Conservation (phyloP, 1,140 invertebrate species). For the Drosophila truncata region DNA sequence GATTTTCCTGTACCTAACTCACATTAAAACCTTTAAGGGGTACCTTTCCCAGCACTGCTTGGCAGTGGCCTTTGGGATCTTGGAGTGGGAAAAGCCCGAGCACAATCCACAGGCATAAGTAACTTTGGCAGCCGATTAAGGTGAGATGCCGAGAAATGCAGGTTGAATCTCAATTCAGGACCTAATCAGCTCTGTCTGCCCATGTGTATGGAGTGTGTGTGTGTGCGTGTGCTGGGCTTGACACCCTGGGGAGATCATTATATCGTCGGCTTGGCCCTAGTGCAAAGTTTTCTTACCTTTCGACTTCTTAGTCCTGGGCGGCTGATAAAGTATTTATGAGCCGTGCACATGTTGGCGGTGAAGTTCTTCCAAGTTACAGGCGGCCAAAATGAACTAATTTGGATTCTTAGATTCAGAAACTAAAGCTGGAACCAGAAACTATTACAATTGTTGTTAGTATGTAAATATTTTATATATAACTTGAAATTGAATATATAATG, state of each 20-base stretch:
- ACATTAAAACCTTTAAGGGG: not conserved
- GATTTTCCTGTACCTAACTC: not conserved
- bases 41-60: not conserved
- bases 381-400: conserved; percentile 17
- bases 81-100: conserved; percentile 10
- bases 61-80: not conserved
- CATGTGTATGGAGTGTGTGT: not conserved
- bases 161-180: conserved; percentile 74
- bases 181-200: conserved; percentile 59
- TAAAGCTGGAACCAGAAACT: not conserved
- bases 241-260: conserved; percentile 80
- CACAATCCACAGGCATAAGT: conserved; percentile 70
- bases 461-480: no score
- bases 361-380: not conserved
- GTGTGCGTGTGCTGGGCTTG: conserved; percentile 8
- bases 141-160: conserved; percentile 77
- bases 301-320: conserved; percentile 56
- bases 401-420: not conserved
- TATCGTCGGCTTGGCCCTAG: conserved; percentile 67
- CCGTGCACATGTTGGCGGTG: conserved; percentile 44
- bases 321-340: conserved; percentile 81
- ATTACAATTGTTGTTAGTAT: no score
- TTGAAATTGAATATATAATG: no score
- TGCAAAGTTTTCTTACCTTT: conserved; percentile 66
- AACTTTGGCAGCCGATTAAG: conserved; percentile 83